A percentile compares a stretch with the other conserved stretches of the same genome.
Conservation (phyloP, 2,888 invertebrate species). For the Rugalucina vietnamica region DNA sequence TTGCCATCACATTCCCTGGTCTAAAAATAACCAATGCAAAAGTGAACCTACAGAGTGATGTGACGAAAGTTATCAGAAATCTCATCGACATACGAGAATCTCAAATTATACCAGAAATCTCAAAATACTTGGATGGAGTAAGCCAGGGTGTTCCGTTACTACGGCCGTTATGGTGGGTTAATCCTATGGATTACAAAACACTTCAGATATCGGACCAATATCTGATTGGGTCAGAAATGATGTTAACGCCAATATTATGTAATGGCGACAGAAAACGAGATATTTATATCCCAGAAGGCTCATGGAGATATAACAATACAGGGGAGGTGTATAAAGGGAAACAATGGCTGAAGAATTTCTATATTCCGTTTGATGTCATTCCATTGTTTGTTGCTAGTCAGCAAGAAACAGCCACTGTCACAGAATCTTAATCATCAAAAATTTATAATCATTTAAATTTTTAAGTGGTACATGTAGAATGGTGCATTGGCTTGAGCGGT, state of each 20-base stretch:
- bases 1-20: constrained; percentile 95
- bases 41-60: constrained; percentile 90
- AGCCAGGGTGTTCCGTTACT: constrained; percentile 87
- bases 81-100: constrained; percentile 44
- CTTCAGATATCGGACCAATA: constrained; percentile 68
- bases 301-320: constrained; percentile 44
- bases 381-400: constrained; percentile 48
- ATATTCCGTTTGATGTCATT: constrained; percentile 56
- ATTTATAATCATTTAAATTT: too few species aligned
- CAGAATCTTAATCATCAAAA: too few species aligned
- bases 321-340: constrained; percentile 42
- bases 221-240: constrained; percentile 65
- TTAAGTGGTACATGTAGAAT: too few species aligned
- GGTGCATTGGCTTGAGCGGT: too few species aligned
- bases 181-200: constrained; percentile 60
- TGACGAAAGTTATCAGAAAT: constrained; percentile 45
- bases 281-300: constrained; percentile 71
- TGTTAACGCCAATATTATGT: constrained; percentile 75
- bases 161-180: constrained; percentile 71
- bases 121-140: constrained; percentile 88
- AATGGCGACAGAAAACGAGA: constrained; percentile 63
- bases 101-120: constrained; percentile 89
- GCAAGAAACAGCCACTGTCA: neutral
- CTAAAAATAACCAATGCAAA: constrained; percentile 93
- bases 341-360: constrained; percentile 60